Percentiles rank a stretch among this genome's conserved stretches.
These are phyloP conservation scores for Cephonodes hylas DNA, from an alignment of 2,888 invertebrate genomes.

Conservation along the genomic window DNA sequence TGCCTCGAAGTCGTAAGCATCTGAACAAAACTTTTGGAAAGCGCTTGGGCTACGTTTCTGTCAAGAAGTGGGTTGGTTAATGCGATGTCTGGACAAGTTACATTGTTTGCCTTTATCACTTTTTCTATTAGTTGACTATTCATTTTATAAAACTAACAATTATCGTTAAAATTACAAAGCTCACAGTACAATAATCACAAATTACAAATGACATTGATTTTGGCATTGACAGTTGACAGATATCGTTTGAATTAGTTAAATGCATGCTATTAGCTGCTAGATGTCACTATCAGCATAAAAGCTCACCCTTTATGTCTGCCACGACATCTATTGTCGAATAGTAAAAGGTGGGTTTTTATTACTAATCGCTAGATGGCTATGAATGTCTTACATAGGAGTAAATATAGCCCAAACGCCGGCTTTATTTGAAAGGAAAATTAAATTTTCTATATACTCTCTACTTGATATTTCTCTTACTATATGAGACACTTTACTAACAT, in stretches of 20 bases:
- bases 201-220: background rate
- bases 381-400: background rate
- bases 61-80: slow-evolving; percentile 65
- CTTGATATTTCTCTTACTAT: too few species aligned
- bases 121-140: slow-evolving; percentile 60
- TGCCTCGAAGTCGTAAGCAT: slow-evolving; percentile 52
- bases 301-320: background rate
- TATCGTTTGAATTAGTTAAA: background rate
- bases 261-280: background rate
- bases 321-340: slow-evolving; percentile 25
- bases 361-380: background rate
- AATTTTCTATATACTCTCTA: too few species aligned
- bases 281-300: background rate
- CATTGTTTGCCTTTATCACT: slow-evolving; percentile 51
- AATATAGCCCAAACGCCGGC: too few species aligned
- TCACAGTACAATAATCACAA: background rate
- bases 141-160: slow-evolving; percentile 37
- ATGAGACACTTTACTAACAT: too few species aligned
- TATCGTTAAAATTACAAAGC: background rate
- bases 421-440: too few species aligned
- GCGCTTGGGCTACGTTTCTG: slow-evolving; percentile 51
- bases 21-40: slow-evolving; percentile 64
- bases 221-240: background rate
- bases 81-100: slow-evolving; percentile 47
- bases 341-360: background rate